phyloP scores from a whole-genome alignment of 2,888 invertebrate genomes.

The Calameuta pallipes region DNA sequence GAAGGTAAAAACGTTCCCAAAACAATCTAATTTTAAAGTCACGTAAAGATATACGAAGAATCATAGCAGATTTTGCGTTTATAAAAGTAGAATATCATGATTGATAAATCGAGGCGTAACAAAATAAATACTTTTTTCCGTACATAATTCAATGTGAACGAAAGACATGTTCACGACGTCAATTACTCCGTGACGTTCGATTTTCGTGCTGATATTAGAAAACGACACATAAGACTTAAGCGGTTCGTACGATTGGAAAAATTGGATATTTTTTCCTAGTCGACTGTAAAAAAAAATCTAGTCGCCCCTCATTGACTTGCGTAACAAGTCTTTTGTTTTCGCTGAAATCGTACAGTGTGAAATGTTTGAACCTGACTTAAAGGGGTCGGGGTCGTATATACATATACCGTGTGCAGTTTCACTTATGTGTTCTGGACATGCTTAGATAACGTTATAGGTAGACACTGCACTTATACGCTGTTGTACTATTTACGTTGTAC shows the following conservation, averaged over 20 bases:
- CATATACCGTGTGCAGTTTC: neutral
- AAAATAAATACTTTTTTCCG: neutral
- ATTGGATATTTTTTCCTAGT: neutral
- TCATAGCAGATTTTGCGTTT: neutral
- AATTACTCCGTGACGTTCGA: neutral
- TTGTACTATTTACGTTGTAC: neutral
- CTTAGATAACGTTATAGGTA: slow-evolving; percentile 6
- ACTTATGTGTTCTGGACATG: neutral
- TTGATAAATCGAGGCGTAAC: neutral
- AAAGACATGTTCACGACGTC: neutral
- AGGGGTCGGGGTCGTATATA: slow-evolving; percentile 34
- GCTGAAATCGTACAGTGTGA: neutral
- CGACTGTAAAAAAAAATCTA: neutral
- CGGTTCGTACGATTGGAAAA: neutral
- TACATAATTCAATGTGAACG: neutral
- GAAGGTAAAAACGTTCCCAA: neutral
- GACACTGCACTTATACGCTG: neutral
- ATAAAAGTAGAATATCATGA: neutral
- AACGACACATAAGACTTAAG: neutral
- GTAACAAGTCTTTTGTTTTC: neutral
- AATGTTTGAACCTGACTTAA: slow-evolving; percentile 35
- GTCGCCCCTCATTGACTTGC: neutral
- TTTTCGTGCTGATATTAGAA: neutral
- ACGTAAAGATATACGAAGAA: neutral
- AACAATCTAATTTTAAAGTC: neutral